phyloP scores from a whole-genome alignment of 2,113 vertebrate species.

The Grantiella picta region DNA sequence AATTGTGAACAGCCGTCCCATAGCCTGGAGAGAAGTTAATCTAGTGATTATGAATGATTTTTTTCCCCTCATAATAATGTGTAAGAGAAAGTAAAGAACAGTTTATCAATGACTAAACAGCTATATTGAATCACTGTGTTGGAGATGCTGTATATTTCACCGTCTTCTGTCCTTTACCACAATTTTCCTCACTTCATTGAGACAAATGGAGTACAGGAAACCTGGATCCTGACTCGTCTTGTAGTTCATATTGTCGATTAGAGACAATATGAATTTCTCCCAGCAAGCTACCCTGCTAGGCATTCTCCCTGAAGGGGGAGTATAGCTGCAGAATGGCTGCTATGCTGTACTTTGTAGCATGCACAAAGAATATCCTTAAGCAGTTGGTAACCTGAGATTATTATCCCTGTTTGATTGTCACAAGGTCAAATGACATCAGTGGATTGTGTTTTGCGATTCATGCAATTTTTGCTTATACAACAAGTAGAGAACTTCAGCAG shows the following conservation, averaged over 20 bases:
- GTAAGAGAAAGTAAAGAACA: conserved; percentile 1
- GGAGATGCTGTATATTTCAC: background rate
- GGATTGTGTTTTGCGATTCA: background rate
- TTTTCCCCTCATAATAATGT: background rate
- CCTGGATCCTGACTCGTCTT: background rate
- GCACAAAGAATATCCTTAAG: background rate
- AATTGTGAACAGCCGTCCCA: background rate
- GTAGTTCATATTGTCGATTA: background rate
- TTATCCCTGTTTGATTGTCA: background rate
- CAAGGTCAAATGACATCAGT: background rate
- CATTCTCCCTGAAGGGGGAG: background rate
- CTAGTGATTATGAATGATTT: background rate
- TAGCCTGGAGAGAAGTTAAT: background rate
- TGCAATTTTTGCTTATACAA: background rate
- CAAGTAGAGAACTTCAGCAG: background rate
- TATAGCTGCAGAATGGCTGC: background rate
- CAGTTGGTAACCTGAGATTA: background rate
- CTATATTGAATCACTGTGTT: background rate
- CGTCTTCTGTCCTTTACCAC: background rate
- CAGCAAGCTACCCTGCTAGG: background rate
- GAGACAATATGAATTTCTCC: background rate
- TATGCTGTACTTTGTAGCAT: background rate
- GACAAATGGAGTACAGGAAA: background rate
- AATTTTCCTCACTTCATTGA: background rate
- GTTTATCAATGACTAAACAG: background rate